These are phyloP conservation scores for Phenganax subtilis DNA, from an alignment of 92 coral and sea anemone genomes.

Conservation along the genomic window DNA sequence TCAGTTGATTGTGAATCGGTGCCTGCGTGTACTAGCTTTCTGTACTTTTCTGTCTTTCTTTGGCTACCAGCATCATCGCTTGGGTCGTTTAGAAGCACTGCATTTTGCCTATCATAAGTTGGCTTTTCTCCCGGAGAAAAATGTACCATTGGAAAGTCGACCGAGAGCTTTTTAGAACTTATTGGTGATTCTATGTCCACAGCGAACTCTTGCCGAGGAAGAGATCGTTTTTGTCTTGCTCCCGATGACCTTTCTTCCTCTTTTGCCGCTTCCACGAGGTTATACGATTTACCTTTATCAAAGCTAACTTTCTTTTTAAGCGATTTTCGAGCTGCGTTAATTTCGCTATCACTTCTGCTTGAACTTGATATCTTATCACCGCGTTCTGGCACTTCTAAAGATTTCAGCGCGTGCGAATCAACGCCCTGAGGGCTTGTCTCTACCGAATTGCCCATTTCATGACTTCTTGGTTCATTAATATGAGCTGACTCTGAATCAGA, in stretches of 20 bases:
- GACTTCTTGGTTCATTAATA: not conserved
- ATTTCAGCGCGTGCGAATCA: not conserved
- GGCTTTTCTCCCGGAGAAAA: not conserved
- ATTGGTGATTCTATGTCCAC: slow-evolving; percentile 27
- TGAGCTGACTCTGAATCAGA: not conserved
- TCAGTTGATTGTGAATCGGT: not conserved
- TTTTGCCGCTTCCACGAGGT: slow-evolving; percentile 2
- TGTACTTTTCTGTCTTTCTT: slow-evolving; percentile 21
- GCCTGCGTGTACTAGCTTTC: slow-evolving; percentile 4
- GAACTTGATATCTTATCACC: not conserved
- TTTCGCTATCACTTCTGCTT: not conserved
- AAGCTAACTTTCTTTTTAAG: slow-evolving; percentile 37
- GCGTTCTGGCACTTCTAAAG: slow-evolving; percentile 17
- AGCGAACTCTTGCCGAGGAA: slow-evolving; percentile 34
- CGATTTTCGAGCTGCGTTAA: not conserved
- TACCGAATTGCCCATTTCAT: not conserved
- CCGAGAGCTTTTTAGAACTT: slow-evolving; percentile 7
- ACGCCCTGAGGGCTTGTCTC: not conserved
- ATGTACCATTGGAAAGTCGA: not conserved
- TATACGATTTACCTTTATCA: slow-evolving; percentile 13
- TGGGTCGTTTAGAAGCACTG: not conserved
- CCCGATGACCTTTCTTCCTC: slow-evolving; percentile 3
- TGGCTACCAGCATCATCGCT: slow-evolving; percentile 1
- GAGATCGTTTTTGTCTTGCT: slow-evolving; percentile 30
- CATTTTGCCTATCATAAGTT: not conserved